These are phyloP conservation scores for Florisuga fusca DNA, from an alignment of 2,797 vertebrate genomes.

Conservation along the genomic window DNA sequence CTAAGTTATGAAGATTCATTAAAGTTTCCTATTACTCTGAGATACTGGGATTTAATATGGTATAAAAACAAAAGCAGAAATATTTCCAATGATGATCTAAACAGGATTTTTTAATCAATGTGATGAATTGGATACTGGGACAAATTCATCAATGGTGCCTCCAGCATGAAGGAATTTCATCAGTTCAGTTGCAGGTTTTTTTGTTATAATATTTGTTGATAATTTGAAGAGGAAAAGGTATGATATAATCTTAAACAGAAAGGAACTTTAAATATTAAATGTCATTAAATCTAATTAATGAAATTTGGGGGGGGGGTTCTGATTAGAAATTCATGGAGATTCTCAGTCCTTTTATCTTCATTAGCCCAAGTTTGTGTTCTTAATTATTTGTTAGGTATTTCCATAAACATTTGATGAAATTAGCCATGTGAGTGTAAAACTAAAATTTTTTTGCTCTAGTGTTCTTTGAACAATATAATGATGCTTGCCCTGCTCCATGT, in stretches of 20 bases:
- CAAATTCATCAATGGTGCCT: constrained; percentile 30
- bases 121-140: not conserved
- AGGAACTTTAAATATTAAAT: not conserved
- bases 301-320: not conserved
- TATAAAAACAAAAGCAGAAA: constrained; percentile 9
- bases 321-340: not conserved
- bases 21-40: not conserved
- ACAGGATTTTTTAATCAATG: constrained; percentile 36
- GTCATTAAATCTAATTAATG: not conserved
- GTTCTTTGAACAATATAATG: not conserved
- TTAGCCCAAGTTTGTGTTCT: not conserved
- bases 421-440: not conserved
- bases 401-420: not conserved
- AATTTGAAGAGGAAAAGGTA: not conserved
- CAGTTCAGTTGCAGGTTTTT: not conserved
- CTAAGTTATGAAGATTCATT: not conserved
- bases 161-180: not conserved
- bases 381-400: not conserved
- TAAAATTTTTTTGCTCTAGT: not conserved
- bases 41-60: not conserved
- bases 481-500: not conserved
- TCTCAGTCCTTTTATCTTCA: not conserved
- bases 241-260: not conserved
- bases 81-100: constrained; percentile 33
- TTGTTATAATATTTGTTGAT: not conserved